These are phyloP conservation scores for Nibea coibor DNA, from an alignment of 2,113 vertebrate genomes.

Conservation along the genomic window DNA sequence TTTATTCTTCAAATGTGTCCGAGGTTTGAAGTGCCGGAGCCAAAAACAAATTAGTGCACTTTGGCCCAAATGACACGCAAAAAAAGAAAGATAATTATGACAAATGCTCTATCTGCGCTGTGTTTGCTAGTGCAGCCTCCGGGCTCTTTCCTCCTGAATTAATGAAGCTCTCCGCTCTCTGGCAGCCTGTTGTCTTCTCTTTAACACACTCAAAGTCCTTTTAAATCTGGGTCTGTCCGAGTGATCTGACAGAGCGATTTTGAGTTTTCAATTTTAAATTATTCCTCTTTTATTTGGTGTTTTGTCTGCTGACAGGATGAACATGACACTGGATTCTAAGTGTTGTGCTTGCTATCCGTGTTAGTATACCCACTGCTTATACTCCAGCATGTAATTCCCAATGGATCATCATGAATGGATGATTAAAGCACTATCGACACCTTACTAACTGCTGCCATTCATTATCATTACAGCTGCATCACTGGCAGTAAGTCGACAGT, in stretches of 20 bases:
- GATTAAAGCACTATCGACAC: background rate
- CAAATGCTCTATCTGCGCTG: slow-evolving; percentile 11
- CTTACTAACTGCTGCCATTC: background rate
- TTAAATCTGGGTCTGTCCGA: background rate
- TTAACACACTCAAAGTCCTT: slow-evolving; percentile 6
- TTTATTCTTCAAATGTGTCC: slow-evolving; percentile 16
- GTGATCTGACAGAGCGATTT: background rate
- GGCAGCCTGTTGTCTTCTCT: slow-evolving; percentile 34
- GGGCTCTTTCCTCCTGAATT: slow-evolving; percentile 34
- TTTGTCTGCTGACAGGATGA: background rate
- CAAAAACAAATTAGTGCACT: slow-evolving; percentile 5
- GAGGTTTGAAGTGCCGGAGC: background rate
- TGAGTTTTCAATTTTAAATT: background rate
- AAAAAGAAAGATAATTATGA: slow-evolving; percentile 41
- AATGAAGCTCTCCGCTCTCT: slow-evolving; percentile 25
- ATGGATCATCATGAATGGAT: background rate
- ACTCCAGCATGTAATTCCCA: background rate
- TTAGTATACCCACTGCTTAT: background rate
- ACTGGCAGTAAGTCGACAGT: background rate
- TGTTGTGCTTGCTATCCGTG: background rate
- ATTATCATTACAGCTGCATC: slow-evolving; percentile 17
- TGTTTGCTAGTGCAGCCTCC: slow-evolving; percentile 13
- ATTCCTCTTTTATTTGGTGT: background rate
- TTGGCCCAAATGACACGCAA: slow-evolving; percentile 17
- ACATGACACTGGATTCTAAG: background rate